These are phyloP conservation scores for Thomomys bottae DNA, from an alignment of 2,113 vertebrate species.

Conservation along the genomic window DNA sequence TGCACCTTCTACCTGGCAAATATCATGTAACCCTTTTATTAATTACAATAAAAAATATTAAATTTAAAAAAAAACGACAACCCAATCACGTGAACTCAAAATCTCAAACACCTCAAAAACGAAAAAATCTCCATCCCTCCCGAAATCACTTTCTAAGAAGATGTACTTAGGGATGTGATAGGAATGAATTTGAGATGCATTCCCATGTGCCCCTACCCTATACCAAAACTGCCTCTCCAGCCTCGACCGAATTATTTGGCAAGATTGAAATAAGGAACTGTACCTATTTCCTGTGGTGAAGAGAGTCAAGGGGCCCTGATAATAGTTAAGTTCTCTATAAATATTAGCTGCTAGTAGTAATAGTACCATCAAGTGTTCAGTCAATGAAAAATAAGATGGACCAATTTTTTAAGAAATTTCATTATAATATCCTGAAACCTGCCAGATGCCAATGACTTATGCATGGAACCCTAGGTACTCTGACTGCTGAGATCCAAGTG, in stretches of 20 bases:
- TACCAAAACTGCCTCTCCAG: background rate
- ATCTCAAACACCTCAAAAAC: slow-evolving; percentile 4
- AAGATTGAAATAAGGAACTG: background rate
- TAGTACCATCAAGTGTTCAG: slow-evolving; percentile 24
- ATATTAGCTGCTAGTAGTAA: slow-evolving; percentile 42
- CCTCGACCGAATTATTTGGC: background rate
- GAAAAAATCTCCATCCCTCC: too few species aligned
- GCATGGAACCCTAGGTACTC: too few species aligned
- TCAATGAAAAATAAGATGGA: slow-evolving; percentile 9
- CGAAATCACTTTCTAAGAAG: background rate
- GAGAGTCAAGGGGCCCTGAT: background rate
- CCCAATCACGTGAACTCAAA: background rate
- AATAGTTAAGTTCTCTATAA: slow-evolving; percentile 34
- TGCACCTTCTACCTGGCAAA: too few species aligned
- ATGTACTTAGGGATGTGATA: background rate
- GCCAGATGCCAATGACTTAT: background rate
- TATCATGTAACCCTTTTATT: too few species aligned
- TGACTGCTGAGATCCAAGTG: too few species aligned
- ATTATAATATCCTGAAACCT: slow-evolving; percentile 55
- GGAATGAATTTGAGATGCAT: background rate
- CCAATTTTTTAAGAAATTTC: slow-evolving; percentile 39
- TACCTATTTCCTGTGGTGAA: background rate
- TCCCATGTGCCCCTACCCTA: background rate
- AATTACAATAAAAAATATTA: too few species aligned
- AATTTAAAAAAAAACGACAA: slow-evolving; percentile 1